phyloP scores from a whole-genome alignment of 2,797 vertebrate species.

The Heteromormyrus szaboi region DNA sequence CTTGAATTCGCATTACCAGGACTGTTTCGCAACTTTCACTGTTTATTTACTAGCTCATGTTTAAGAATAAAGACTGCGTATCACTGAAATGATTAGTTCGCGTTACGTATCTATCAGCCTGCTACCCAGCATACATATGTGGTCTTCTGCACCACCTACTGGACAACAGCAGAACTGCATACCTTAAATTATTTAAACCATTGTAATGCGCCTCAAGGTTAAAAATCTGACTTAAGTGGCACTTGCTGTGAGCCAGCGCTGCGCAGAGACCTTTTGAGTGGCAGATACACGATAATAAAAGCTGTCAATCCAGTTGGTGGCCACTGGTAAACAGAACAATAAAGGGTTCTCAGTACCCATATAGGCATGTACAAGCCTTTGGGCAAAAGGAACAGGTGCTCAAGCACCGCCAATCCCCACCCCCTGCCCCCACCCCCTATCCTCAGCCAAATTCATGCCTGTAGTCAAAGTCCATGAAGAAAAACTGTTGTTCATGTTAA shows the following conservation, averaged over 20 bases:
- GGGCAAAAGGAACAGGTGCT: background rate
- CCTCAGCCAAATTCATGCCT: background rate
- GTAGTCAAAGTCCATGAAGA: background rate
- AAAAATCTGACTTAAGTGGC: background rate
- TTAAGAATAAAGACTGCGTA: background rate
- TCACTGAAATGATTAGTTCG: background rate
- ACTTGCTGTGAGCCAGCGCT: background rate
- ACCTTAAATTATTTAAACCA: background rate
- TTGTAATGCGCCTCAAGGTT: background rate
- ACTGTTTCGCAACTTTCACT: background rate
- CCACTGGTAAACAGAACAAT: background rate
- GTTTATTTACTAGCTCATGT: background rate
- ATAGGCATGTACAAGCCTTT: background rate
- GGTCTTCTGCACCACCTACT: slow-evolving; percentile 43
- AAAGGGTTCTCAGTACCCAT: background rate
- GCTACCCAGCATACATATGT: background rate
- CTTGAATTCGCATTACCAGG: background rate
- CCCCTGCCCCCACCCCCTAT: background rate
- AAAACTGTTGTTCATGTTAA: background rate
- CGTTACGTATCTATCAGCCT: background rate
- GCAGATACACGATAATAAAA: background rate
- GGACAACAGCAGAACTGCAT: slow-evolving; percentile 22
- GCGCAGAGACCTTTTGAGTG: background rate
- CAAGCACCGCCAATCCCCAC: background rate
- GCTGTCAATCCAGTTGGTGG: background rate